Base-by-base conservation (phyloP, 2,113 vertebrate species). In the Neogobius melanostomus region DNA sequence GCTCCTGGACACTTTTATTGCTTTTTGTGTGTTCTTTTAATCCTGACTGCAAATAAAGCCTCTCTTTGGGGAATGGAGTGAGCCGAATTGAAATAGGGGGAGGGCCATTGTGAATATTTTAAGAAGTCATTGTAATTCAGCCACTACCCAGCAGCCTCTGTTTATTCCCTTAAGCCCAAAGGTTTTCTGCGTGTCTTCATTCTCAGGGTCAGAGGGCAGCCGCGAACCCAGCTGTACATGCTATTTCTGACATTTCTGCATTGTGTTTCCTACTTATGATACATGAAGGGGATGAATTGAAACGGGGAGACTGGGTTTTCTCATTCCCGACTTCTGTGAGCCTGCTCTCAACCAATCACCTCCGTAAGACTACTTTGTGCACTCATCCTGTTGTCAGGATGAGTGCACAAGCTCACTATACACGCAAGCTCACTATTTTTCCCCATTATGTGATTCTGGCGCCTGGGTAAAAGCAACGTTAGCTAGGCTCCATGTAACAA, bases 41-140 rank as follows among this genome's bases (percentile, higher is more conserved):
- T 43, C 28, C 56, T 59, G 56, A 7, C 56, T 42, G 56, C 56
- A 59, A 59, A 59, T 59, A 59, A 59, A 59, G 56, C 21, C 56
- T 14, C 11, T 59, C 56, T 59, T 59, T 59, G 28, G 56, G 28
- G 56, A 42, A 11, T 1, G 11, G 11, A 59, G 56, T 59, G 56
- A 59, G 28, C 56, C 5, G 56, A 59, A 14, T 59, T 59, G 56
- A 42, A 59, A 59, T 59, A 28, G 6, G 28, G 12, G 28, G 56
- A 42, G 11, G 54, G 14, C 56, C 12, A 59, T 59, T 59, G 56
- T 59, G 56, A 59, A 59, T 59, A 59, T 42, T 42, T 59, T 36
- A 59, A 59, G 28, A 43, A 15, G 11, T 42, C 21, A 59, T 59
- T 59, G 56, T 59, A 59, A 59, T 59, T 59, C 56, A 59, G 56